phyloP scores from a whole-genome alignment of 2,888 invertebrate genomes.

The Heliconius charithonia region DNA sequence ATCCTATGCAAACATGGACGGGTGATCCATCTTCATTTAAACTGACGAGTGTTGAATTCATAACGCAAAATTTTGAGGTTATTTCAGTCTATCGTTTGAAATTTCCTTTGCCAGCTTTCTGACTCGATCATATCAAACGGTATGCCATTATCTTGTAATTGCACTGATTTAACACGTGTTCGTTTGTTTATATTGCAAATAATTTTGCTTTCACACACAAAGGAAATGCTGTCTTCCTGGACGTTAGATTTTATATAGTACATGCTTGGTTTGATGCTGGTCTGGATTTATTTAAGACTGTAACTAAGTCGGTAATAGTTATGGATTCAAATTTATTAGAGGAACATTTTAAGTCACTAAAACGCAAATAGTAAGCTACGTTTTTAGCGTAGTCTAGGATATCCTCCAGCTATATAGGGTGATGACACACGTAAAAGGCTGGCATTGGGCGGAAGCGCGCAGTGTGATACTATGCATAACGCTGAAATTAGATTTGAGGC shows the following conservation, averaged over 20 bases:
- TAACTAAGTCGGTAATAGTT: background rate
- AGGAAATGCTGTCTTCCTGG: conserved; percentile 11
- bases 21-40: conserved; percentile 47
- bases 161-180: background rate
- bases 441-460: too few species aligned
- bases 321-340: background rate
- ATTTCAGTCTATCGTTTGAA: conserved; percentile 23
- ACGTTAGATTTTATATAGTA: conserved; percentile 4
- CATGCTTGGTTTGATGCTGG: background rate
- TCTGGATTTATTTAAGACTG: background rate
- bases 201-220: background rate
- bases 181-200: conserved; percentile 8
- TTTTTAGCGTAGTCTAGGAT: too few species aligned
- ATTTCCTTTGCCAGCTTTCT: conserved; percentile 9
- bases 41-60: conserved; percentile 43
- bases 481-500: too few species aligned
- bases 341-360: background rate
- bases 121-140: conserved; percentile 5
- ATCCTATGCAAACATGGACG: conserved; percentile 47
- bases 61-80: conserved; percentile 32
- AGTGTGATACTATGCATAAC: too few species aligned
- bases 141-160: conserved; percentile 17
- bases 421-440: too few species aligned
- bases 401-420: too few species aligned
- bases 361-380: too few species aligned